Conservation (phyloP, 2,888 invertebrate genomes). For the Apoda limacodes region DNA sequence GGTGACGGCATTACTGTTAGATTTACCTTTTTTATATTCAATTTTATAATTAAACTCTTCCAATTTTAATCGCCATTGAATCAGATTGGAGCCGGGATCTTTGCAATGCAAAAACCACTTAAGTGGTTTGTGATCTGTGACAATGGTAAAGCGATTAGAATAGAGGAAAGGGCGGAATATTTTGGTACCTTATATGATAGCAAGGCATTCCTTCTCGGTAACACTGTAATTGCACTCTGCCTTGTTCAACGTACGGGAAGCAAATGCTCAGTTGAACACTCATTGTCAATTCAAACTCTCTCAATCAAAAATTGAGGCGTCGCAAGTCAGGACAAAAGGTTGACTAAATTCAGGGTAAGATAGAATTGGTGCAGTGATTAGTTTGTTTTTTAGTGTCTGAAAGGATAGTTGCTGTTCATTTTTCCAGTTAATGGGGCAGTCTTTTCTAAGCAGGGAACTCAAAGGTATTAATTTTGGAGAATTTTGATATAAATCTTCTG, state of each 20-base stretch:
- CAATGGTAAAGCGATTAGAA: slow-evolving; percentile 9
- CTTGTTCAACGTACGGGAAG: slow-evolving; percentile 21
- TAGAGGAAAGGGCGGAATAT: slow-evolving; percentile 16
- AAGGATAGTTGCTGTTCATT: no score
- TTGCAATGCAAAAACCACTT: no score
- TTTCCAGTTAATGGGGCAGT: slow-evolving; percentile 19
- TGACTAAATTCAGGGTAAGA: no score
- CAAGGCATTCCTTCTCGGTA: slow-evolving; percentile 16
- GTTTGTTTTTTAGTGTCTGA: no score
- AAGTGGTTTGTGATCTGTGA: slow-evolving; percentile 12
- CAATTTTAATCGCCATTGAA: slow-evolving; percentile 15
- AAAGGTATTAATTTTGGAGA: slow-evolving; percentile 24
- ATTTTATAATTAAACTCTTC: slow-evolving; percentile 19
- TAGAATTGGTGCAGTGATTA: no score
- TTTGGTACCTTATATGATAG: slow-evolving; percentile 13
- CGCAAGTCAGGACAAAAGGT: no score
- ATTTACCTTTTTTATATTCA: slow-evolving; percentile 15
- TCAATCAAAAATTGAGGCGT: no score
- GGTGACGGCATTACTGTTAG: slow-evolving; percentile 18
- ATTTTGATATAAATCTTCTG: slow-evolving; percentile 32
- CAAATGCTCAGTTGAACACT: no score
- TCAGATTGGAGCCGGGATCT: slow-evolving; percentile 13
- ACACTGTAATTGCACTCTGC: slow-evolving; percentile 20
- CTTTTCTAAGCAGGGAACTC: slow-evolving; percentile 19
- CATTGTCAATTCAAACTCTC: no score